These are phyloP conservation scores for Diarsia dahlii DNA, from an alignment of 2,888 invertebrate genomes.

Conservation along the genomic window DNA sequence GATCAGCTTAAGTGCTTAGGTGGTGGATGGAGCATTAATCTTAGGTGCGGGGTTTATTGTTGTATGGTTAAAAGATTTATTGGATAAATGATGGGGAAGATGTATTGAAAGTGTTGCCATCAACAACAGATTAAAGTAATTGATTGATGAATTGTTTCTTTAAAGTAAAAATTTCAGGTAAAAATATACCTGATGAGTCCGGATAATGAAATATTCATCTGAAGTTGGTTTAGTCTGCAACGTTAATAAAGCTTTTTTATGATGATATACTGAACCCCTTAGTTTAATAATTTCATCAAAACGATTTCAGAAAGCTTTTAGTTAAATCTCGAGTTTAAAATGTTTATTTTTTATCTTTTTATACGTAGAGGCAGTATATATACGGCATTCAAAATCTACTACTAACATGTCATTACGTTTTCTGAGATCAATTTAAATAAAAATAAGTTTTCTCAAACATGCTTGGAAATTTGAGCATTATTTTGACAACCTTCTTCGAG, in stretches of 20 bases:
- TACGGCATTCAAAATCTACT: background rate
- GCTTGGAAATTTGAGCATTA: no score
- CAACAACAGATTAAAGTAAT: background rate
- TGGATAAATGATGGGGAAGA: slow-evolving; percentile 12
- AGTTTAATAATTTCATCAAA: background rate
- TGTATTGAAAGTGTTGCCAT: slow-evolving; percentile 4
- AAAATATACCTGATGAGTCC: background rate
- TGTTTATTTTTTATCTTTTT: background rate
- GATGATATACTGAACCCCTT: background rate
- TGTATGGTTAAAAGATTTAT: slow-evolving; percentile 13
- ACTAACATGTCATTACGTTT: no score
- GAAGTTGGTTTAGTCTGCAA: background rate
- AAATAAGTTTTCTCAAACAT: background rate
- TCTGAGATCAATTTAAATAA: background rate
- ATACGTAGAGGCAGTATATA: background rate
- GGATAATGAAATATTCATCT: background rate
- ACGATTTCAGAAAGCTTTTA: background rate
- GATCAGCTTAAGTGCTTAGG: slow-evolving; percentile 29
- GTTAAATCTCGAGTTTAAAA: background rate
- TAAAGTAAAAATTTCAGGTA: background rate
- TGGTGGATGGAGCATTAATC: slow-evolving; percentile 27
- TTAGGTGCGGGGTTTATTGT: slow-evolving; percentile 16
- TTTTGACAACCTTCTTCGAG: no score
- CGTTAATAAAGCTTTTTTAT: background rate
- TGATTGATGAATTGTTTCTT: background rate